Conservation (phyloP, 2,888 invertebrate species). For the Drosophila phalerata region DNA sequence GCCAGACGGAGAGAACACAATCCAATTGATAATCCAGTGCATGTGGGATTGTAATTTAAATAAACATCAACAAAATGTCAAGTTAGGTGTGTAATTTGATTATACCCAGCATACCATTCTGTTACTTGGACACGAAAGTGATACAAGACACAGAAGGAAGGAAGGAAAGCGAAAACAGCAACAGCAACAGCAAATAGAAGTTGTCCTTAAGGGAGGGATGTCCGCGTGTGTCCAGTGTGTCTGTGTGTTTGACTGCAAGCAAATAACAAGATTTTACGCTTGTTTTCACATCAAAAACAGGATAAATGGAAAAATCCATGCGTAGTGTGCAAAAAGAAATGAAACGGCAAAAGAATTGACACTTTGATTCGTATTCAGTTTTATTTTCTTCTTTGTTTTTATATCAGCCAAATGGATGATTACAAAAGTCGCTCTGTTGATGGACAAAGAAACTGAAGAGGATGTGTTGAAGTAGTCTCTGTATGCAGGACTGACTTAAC, state of each 20-base stretch:
- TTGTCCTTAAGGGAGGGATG: neutral
- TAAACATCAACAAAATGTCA: slow-evolving; percentile 26
- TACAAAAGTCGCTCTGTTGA: slow-evolving; percentile 23
- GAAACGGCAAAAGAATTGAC: slow-evolving; percentile 20
- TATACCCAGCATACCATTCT: slow-evolving; percentile 7
- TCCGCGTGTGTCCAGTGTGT: slow-evolving; percentile 2
- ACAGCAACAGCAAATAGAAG: neutral
- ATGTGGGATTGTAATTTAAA: slow-evolving; percentile 13
- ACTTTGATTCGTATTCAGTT: slow-evolving; percentile 3
- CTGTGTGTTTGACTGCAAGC: slow-evolving; percentile 20
- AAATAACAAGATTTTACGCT: slow-evolving; percentile 68
- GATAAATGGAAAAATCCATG: slow-evolving; percentile 39
- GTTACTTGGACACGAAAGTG: slow-evolving; percentile 9
- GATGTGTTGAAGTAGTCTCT: neutral
- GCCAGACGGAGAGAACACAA: neutral
- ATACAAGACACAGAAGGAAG: neutral
- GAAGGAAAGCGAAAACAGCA: neutral
- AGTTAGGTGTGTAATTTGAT: slow-evolving; percentile 24
- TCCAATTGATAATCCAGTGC: slow-evolving; percentile 8
- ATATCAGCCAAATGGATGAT: slow-evolving; percentile 22
- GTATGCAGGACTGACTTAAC: slow-evolving; percentile 17
- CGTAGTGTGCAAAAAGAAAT: slow-evolving; percentile 46
- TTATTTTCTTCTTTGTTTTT: slow-evolving; percentile 18
- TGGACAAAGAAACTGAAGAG: slow-evolving; percentile 9
- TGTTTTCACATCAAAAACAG: slow-evolving; percentile 57